Percentiles rank a stretch among this genome's conserved stretches.
These are phyloP conservation scores for Onthophagus sagittarius DNA, from an alignment of 2,888 invertebrate genomes.

Conservation along the genomic window DNA sequence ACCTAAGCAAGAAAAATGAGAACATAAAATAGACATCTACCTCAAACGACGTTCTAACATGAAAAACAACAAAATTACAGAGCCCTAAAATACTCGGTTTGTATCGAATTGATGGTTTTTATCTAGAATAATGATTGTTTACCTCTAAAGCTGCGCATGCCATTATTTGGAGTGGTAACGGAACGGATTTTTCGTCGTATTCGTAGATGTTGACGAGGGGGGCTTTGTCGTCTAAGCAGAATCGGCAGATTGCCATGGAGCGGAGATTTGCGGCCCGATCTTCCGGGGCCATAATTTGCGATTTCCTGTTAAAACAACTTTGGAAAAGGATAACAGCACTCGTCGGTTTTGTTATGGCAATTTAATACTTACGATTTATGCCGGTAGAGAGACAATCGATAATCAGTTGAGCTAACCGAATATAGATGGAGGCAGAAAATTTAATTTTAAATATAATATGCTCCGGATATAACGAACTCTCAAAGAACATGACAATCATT, in stretches of 20 bases:
- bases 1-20: slow-evolving; percentile 49
- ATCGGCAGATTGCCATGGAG: slow-evolving; percentile 66
- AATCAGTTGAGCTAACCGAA: slow-evolving; percentile 14
- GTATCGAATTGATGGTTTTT: neutral
- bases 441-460: no score
- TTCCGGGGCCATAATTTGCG: slow-evolving; percentile 51
- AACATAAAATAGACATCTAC: neutral
- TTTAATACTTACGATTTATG: slow-evolving; percentile 19
- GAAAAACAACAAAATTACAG: neutral
- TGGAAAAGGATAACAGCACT: slow-evolving; percentile 27
- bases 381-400: slow-evolving; percentile 31
- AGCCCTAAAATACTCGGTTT: neutral
- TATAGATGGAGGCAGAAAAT: slow-evolving; percentile 22
- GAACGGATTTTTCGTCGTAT: slow-evolving; percentile 58
- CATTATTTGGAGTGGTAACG: slow-evolving; percentile 71
- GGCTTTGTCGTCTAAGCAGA: slow-evolving; percentile 65
- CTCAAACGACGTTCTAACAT: neutral
- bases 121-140: slow-evolving; percentile 21
- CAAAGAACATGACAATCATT: no score
- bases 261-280: slow-evolving; percentile 58
- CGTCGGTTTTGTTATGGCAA: slow-evolving; percentile 40
- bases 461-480: no score
- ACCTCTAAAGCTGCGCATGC: slow-evolving; percentile 76
- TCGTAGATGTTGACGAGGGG: slow-evolving; percentile 66
- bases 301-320: neutral